Base-by-base conservation (phyloP, 2,113 vertebrate genomes). In the Origma solitaria region DNA sequence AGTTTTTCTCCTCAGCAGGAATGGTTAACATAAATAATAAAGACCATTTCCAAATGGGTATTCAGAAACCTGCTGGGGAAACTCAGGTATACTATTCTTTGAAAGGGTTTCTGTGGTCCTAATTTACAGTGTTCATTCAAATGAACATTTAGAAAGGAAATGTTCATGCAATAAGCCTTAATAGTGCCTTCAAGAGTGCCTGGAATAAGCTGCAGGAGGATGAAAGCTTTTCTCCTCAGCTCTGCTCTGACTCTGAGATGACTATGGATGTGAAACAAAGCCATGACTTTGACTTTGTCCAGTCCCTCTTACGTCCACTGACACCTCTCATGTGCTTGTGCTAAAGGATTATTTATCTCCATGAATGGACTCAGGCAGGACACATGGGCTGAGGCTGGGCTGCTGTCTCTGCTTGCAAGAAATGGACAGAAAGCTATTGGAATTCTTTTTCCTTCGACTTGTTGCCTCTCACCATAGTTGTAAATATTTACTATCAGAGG, bases 401-500 rank as follows among this genome's bases (percentile, higher is more conserved):
- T 76, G 81, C 6, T 15, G 9, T 15, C 23, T 70, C 49, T 68
- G 17, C 42, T 77, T 72, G 22, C 49, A 57, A 73, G 42, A 61
- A 54, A 73, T 5, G 12, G 51, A 61, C 37, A 80, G 72, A 70
- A 72, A 4, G 11, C 30, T 65, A 35, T 18, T 42, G 50, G 45
- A 61, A 73, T 30, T 24, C 4, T 22, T 92, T 54, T 89, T 38
- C 30, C 31, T 81, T 85, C 71, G 72, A 15, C 28, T 77, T 68
- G 21, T 64, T 92, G 53, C 49, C 81, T 42, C 11, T 87, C 5
- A 13, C 3, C 35, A 14, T 10, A 69, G 50, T 42, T 3, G 30
- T 89, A 94, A 96, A 88, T 95, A 91, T 91, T 95, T 95, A 80
- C 31, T 35, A 24, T 61, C 27, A 28, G 57, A 80, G 50, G 35